Base-by-base conservation (phyloP, 2,888 invertebrate species). In the Lingula anatina region DNA sequence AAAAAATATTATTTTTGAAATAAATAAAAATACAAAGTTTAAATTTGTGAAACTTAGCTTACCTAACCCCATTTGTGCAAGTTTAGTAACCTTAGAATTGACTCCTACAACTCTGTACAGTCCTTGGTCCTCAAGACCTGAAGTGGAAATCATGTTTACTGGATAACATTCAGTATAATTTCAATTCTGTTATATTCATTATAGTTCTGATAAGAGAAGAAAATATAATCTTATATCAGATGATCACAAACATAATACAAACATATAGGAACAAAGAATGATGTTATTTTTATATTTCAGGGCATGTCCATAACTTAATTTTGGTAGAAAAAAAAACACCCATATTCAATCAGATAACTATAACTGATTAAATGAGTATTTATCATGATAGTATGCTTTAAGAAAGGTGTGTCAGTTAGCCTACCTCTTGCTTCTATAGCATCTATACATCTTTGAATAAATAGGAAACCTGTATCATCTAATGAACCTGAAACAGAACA, bases 61-160 rank as follows among this genome's bases (percentile, higher is more conserved):
- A 77, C 77, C 77, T 71, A 90, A 79, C 35, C 89, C 89, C 80
- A 88, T 82, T 42, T 84, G 80, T 61, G 92, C 82, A 64, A 97
- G 82, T 74, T 92, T 93, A 64, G 86, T 85, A 64, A 92, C 92
- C 81, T 95, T 95, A 35, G 93, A 94, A 59, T 88, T 87, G 55
- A 97, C 97, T 60, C 97, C 97, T 49, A 94, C 95, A 61, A 97
- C 89, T 62, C 97, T 71, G 79, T 90, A 93, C 47, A 93, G 81
- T n/a, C 91, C 93, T 80, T 97, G 95, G 73, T 97, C 97, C 75
- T 93, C 90, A 53, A 96, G 81, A 7, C 93, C 84, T 83, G 57
- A 37, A 66, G 61, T 49, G 12, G 5, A 31, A 31, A 50, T 9
- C 27, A 3, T 50, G 20, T 31, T 43, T 20, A 36, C 21, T 15